phyloP scores from a whole-genome alignment of 2,888 invertebrate genomes.

The Seladonia tumulorum region DNA sequence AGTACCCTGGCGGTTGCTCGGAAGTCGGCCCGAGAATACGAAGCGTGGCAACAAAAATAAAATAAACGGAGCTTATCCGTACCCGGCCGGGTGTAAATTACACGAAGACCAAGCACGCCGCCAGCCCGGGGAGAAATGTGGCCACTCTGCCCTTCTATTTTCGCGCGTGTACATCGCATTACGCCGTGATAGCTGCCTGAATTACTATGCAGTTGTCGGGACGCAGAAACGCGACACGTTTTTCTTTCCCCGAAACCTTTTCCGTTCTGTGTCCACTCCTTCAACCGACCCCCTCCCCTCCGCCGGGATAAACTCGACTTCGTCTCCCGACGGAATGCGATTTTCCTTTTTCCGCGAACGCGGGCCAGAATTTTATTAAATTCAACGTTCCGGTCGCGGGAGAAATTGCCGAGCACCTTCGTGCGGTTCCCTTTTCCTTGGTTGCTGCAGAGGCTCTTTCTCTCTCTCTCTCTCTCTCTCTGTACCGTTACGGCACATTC shows the following conservation, averaged over 20 bases:
- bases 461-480: too few species aligned
- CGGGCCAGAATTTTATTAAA: not conserved
- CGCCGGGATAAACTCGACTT: not conserved
- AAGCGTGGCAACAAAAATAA: slow-evolving; percentile 68
- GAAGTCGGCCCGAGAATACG: slow-evolving; percentile 67
- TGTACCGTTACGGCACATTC: not conserved
- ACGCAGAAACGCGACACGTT: slow-evolving; percentile 8
- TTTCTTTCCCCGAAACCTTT: not conserved
- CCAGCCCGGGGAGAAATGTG: slow-evolving; percentile 55
- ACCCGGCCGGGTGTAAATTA: slow-evolving; percentile 67
- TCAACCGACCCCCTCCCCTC: not conserved
- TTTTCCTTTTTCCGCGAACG: not conserved
- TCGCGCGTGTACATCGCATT: slow-evolving; percentile 53
- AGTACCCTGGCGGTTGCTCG: slow-evolving; percentile 63
- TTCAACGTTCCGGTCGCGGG: not conserved
- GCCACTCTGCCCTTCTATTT: slow-evolving; percentile 57
- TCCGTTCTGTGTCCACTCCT: not conserved
- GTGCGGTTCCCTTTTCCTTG: not conserved
- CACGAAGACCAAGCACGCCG: slow-evolving; percentile 50
- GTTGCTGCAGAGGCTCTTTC: not conserved
- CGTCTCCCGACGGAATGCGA: not conserved
- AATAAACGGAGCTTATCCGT: slow-evolving; percentile 70
- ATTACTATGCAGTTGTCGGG: slow-evolving; percentile 46
- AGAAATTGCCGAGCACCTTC: not conserved
- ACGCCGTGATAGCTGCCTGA: slow-evolving; percentile 42